Conservation (phyloP, 1,140 invertebrate genomes). For the Aphaenogaster ashmeadi region DNA sequence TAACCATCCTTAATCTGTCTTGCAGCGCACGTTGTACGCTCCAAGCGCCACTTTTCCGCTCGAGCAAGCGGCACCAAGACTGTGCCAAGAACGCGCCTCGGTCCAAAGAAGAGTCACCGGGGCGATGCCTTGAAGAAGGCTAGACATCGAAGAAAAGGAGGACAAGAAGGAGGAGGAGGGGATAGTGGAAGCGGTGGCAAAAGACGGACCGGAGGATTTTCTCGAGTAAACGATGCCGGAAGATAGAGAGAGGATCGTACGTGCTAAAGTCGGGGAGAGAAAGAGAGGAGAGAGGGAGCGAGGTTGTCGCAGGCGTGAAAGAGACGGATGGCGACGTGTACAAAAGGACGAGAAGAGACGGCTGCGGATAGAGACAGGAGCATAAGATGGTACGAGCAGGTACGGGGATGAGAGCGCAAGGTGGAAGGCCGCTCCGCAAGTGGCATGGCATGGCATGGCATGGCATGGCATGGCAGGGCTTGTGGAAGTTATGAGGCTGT, state of each 20-base stretch:
- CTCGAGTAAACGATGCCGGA: slow-evolving; percentile 49
- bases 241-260: slow-evolving; percentile 50
- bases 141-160: not conserved
- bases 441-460: not conserved
- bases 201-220: slow-evolving; percentile 54
- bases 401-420: not conserved
- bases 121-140: slow-evolving; percentile 27
- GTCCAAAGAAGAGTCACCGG: slow-evolving; percentile 33
- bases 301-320: slow-evolving; percentile 40
- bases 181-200: slow-evolving; percentile 11
- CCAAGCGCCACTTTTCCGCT: slow-evolving; percentile 75
- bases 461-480: not conserved
- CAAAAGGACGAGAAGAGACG: slow-evolving; percentile 37
- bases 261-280: not conserved
- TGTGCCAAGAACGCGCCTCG: slow-evolving; percentile 65
- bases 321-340: slow-evolving; percentile 43
- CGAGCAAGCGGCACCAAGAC: slow-evolving; percentile 51
- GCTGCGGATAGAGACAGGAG: slow-evolving; percentile 30
- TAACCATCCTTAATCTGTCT: slow-evolving; percentile 72
- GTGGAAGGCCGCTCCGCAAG: slow-evolving; percentile 28
- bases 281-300: not conserved
- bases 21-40: slow-evolving; percentile 74
- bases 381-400: not conserved
- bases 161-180: not conserved
- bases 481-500: slow-evolving; percentile 74